These are phyloP conservation scores for Passer domesticus DNA, from an alignment of 2,113 vertebrate species.

Conservation along the genomic window DNA sequence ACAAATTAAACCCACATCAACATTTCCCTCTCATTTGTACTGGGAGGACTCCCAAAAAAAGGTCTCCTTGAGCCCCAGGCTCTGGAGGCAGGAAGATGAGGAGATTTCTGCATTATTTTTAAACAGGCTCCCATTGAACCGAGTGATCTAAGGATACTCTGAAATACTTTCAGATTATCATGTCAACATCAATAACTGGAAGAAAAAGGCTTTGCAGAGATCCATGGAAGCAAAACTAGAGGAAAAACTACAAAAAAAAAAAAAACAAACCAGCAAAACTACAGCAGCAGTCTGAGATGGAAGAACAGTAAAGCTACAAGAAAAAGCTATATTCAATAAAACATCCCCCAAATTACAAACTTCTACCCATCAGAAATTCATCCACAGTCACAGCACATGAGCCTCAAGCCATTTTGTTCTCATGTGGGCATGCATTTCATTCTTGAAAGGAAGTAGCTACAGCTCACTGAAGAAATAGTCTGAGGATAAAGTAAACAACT, in stretches of 20 bases:
- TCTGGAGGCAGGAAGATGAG: not conserved
- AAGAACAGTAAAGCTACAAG: not conserved
- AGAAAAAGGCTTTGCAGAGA: not conserved
- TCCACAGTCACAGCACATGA: not conserved
- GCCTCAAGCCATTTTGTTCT: not conserved
- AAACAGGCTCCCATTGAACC: not conserved
- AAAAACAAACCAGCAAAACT: too few relatives aligned
- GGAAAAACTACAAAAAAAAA: not conserved
- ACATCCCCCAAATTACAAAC: not conserved
- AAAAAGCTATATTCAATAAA: not conserved
- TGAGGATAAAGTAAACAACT: not conserved
- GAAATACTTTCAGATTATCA: not conserved
- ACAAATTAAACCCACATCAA: not conserved
- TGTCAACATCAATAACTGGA: not conserved
- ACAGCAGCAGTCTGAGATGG: not conserved
- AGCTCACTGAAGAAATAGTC: not conserved
- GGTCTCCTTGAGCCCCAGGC: constrained; percentile 10
- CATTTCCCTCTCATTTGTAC: not conserved
- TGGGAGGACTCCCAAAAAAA: not conserved
- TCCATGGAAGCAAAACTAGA: not conserved
- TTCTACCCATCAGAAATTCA: not conserved
- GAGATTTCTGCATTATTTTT: not conserved
- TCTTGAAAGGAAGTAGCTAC: not conserved
- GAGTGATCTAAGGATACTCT: not conserved
- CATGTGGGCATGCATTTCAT: not conserved